Conservation (phyloP, 2,113 vertebrate species). For the Apteryx mantelli region DNA sequence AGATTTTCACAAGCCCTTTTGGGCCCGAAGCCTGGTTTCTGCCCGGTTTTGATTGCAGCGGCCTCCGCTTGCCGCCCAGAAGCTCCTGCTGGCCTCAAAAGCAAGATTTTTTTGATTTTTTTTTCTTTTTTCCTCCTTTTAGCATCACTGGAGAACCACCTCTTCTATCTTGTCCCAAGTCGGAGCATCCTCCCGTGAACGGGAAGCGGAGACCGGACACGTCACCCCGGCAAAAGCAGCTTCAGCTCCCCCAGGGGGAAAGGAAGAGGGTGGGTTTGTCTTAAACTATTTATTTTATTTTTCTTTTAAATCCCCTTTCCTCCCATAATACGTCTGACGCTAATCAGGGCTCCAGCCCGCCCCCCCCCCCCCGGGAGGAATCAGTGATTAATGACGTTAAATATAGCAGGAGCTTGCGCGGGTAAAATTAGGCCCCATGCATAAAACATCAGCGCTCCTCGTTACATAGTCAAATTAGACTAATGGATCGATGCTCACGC, state of each 20-base stretch:
- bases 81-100: too few relatives aligned
- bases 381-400: slow-evolving; percentile 82
- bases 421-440: slow-evolving; percentile 77
- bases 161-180: too few relatives aligned
- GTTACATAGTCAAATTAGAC: slow-evolving; percentile 64
- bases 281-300: not conserved
- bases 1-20: too few relatives aligned
- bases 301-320: slow-evolving; percentile 15
- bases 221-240: accelerated
- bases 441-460: slow-evolving; percentile 79
- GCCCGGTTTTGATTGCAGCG: too few relatives aligned
- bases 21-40: too few relatives aligned
- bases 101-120: too few relatives aligned
- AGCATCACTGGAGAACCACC: too few relatives aligned
- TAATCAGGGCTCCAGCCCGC: slow-evolving; percentile 77
- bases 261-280: not conserved
- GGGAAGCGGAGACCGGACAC: not conserved
- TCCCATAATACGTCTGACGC: slow-evolving; percentile 70
- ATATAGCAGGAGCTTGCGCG: slow-evolving; percentile 77
- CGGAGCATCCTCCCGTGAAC: too few relatives aligned
- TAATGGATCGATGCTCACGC: not conserved
- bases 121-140: too few relatives aligned
- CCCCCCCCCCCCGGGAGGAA: slow-evolving; percentile 71
- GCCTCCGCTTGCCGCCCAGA: too few relatives aligned
- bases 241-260: not conserved